Evolutionary conservation across 2,113 vertebrate species (phyloP).

Genomic region (Astatotilapia flaviijosephi): DNA sequence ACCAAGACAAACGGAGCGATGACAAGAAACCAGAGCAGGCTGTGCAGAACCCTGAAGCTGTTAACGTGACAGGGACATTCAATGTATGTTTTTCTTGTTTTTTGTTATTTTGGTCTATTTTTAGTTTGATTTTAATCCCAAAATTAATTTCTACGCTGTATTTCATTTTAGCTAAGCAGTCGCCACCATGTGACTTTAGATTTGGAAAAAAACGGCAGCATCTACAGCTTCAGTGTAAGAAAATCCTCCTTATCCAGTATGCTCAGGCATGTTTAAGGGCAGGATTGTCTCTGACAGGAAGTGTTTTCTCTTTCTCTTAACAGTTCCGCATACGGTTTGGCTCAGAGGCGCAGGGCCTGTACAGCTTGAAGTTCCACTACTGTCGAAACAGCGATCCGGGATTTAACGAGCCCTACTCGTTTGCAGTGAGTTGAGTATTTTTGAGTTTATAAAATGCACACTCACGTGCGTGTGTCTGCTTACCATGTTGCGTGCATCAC

Average conservation of each 20-base stretch:
- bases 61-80: background rate
- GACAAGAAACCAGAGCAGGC: background rate
- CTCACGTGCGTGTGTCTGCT: background rate
- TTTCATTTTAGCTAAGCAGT: slow-evolving; percentile 36
- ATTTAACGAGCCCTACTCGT: slow-evolving; percentile 41
- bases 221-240: slow-evolving; percentile 79
- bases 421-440: slow-evolving; percentile 61
- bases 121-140: background rate
- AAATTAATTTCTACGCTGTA: background rate
- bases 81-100: background rate
- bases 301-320: background rate
- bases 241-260: background rate
- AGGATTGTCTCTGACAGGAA: background rate
- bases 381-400: slow-evolving; percentile 45
- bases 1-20: accelerated
- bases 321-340: slow-evolving; percentile 74
- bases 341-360: slow-evolving; percentile 68
- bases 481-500: background rate
- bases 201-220: slow-evolving; percentile 24
- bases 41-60: background rate
- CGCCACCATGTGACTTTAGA: slow-evolving; percentile 14
- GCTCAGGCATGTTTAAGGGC: background rate
- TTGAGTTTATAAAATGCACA: background rate
- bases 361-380: slow-evolving; percentile 80
- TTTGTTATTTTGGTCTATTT: background rate